Evolutionary conservation across 2,797 vertebrate genomes (phyloP), one percentile per base, ranked within the genome.

Genomic region (Coregonus ussuriensis): DNA sequence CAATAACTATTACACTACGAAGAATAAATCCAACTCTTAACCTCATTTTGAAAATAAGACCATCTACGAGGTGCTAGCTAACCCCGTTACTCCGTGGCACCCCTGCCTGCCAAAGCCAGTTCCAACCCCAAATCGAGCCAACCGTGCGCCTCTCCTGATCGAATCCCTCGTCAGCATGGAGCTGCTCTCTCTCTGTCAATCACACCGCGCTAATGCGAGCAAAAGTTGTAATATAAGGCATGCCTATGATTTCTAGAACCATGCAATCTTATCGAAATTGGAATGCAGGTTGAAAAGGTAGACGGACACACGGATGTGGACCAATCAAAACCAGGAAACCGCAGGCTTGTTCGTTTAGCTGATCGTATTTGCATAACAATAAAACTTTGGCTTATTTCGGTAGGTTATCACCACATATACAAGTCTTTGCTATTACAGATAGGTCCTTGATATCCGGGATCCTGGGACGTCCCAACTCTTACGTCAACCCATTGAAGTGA

Each of bases 21-120:
- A 97, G 87, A 82, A 98, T 83, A 86, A 98, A 96, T 41, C 97
- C 97, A 15, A 96, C 89, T 92, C 97, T 98, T 80, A 98, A 87
- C 90, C 97, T 96, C 97, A 98, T 98, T 85, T 88, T 94, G 84
- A 67, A 76, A 82, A 74, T 81, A 78, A 65, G 15, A 35, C 35
- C 37, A n/a, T 59, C n/a, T 54, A 21, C 21, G 56, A 72, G n/a
- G 41, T 65, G 75, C 78, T 70, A 56, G 79, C 51, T 66, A n/a
- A 71, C 29, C 71, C 53, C 52, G 41, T 29, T 52, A 11, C 52
- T 56, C 77, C 84, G 68, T 29, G 52, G 74, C 35, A 74, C 35
- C 33, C 76, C 56, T 66, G 51, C 25, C 35, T 51, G 47, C 25
- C 63, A 52, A 53, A 72, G 14, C 31, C 71, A 16, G 29, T 56